Conservation (phyloP, 2,888 invertebrate genomes). For the Trilocha varians region DNA sequence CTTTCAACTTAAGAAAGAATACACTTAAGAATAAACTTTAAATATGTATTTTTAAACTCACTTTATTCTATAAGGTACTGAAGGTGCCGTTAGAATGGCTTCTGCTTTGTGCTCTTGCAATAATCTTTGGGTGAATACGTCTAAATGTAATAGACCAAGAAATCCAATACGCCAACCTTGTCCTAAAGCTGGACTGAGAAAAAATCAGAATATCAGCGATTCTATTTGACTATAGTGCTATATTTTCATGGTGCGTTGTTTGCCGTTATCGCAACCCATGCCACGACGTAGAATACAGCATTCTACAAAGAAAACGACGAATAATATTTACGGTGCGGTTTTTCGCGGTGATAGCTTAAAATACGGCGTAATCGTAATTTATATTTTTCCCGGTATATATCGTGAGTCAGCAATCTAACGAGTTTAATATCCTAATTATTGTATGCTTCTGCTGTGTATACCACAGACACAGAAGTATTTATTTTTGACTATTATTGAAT, state of each 20-base stretch:
- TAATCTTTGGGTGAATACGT: constrained; percentile 89
- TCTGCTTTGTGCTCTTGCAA: constrained; percentile 89
- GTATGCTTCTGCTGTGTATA: neutral
- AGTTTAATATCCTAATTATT: no score
- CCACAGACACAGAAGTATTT: neutral
- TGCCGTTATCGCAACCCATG: no score
- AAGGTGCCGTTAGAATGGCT: constrained; percentile 87
- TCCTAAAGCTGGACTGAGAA: constrained; percentile 84
- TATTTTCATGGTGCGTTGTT: no score
- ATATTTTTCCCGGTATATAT: no score
- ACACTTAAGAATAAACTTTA: constrained; percentile 5
- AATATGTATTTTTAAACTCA: constrained; percentile 21
- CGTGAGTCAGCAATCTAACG: no score
- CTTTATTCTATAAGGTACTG: constrained; percentile 85
- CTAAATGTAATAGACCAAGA: constrained; percentile 88
- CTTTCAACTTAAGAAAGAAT: no score
- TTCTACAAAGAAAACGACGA: no score
- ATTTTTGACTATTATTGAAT: neutral
- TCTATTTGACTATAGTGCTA: no score
- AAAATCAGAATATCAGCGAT: neutral
- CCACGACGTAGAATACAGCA: no score
- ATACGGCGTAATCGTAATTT: no score
- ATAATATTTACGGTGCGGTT: no score
- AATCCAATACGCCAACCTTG: constrained; percentile 93
- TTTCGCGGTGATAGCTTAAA: no score